Conservation (phyloP, 1,140 invertebrate genomes). For the Phocides pigmalion region DNA sequence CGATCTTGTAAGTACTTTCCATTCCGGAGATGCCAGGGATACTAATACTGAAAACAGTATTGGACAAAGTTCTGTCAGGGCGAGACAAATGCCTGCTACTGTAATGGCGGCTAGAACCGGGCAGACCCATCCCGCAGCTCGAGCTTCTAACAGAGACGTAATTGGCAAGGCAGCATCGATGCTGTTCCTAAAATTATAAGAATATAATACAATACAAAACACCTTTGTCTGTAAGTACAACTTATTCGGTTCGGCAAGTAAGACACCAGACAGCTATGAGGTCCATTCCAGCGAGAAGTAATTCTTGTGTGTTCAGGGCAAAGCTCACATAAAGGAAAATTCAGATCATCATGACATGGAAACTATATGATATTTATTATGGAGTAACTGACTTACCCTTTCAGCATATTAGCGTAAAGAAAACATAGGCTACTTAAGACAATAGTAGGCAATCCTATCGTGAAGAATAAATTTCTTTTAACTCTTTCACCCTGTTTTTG, state of each 20-base stretch:
- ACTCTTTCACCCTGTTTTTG: slow-evolving; percentile 60
- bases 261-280: background rate
- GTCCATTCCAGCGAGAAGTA: too few relatives aligned
- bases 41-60: slow-evolving; percentile 85
- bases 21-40: slow-evolving; percentile 85
- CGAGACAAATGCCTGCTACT: slow-evolving; percentile 84
- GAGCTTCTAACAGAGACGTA: slow-evolving; percentile 85
- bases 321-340: too few relatives aligned
- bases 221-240: too few relatives aligned
- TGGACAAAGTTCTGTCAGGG: slow-evolving; percentile 86
- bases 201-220: too few relatives aligned
- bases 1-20: slow-evolving; percentile 86
- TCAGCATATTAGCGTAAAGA: slow-evolving; percentile 74
- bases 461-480: slow-evolving; percentile 64
- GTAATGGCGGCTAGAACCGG: slow-evolving; percentile 86
- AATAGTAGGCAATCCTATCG: slow-evolving; percentile 63
- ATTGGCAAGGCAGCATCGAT: slow-evolving; percentile 85
- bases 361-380: too few relatives aligned
- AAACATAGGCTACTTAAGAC: slow-evolving; percentile 70
- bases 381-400: slow-evolving; percentile 59
- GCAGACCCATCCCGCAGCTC: slow-evolving; percentile 85
- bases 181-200: slow-evolving; percentile 58
- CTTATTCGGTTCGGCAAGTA: too few relatives aligned
- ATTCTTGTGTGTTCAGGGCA: too few relatives aligned
- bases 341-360: too few relatives aligned